Evolutionary conservation across 2,113 vertebrate species (phyloP), one percentile per base, ranked within the genome.

Genomic region (Pavo muticus): DNA sequence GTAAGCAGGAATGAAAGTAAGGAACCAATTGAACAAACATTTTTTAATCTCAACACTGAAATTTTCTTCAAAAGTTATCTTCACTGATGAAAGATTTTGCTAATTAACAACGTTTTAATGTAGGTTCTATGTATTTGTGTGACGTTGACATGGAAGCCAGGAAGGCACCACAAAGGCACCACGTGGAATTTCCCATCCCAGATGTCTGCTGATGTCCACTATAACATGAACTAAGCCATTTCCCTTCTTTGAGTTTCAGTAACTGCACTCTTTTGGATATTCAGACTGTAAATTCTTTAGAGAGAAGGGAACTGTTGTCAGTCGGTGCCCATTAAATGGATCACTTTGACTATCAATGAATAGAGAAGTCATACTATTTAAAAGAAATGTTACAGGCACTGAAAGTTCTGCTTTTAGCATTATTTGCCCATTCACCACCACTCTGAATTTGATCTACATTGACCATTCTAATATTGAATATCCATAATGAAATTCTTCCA

Each of bases 1-100:
- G 88, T 84, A 89, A 96, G 93, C 70, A 92, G 68, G 83, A 39
- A 90, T 57, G 61, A 27, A 61, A 89, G n/a, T 32, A 17, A 24
- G 23, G 42, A 94, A 92, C 90, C 44, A 59, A 47, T 32, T 65
- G 69, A 63, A 61, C 72, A 87, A 91, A 77, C 77, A 83, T 67
- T 30, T 30, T 24, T 72, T 72, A 84, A 79, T 78, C 54, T 78
- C 23, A 39, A 45, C 29, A 35, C 61, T 85, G 45, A 64, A 52
- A 88, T 93, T 61, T 68, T 60, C 25, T 44, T 74, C 52, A n/a
- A 44, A 74, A 44, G 10, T 6, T 39, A 20, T 71, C 48, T 52
- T 71, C 47, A 71, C 15, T n/a, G 15, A 57, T 57, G 37, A 57
- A 57, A 57, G 29, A 32, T 44, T 24, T 57, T 14, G 21, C 20